Evolutionary conservation across 2,113 vertebrate genomes (phyloP).

Genomic region (Brachirus orientalis): DNA sequence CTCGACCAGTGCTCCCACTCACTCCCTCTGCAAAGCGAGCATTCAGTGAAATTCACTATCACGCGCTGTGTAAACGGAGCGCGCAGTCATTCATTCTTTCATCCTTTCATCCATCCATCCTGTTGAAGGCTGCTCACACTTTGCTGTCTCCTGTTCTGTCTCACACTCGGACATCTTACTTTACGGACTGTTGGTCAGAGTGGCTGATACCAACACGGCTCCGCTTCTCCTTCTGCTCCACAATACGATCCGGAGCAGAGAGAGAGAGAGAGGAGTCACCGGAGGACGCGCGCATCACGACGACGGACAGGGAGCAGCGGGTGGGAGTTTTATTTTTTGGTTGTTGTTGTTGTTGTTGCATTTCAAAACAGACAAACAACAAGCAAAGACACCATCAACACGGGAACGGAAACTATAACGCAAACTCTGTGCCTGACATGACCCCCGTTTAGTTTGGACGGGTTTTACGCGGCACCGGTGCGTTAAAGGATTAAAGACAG

Average conservation of each 20-base stretch:
- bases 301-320: constrained; percentile 18
- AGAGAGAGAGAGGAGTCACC: constrained; percentile 35
- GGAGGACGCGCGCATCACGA: constrained; percentile 63
- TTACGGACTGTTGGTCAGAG: constrained; percentile 26
- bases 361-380: background rate
- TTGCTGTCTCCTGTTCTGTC: background rate
- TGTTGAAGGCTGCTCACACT: constrained; percentile 50
- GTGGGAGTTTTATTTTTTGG: constrained; percentile 29
- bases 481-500: constrained; percentile 30
- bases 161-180: constrained; percentile 31
- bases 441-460: constrained; percentile 34
- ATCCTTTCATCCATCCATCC: constrained; percentile 51
- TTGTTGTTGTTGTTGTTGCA: background rate
- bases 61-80: background rate
- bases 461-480: constrained; percentile 61
- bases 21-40: constrained; percentile 57
- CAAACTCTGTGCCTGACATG: background rate
- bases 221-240: constrained; percentile 28
- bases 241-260: constrained; percentile 28
- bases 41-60: constrained; percentile 4
- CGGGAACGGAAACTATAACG: background rate
- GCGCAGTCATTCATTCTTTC: background rate
- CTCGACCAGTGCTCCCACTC: constrained; percentile 68
- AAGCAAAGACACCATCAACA: background rate
- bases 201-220: constrained; percentile 64